Evolutionary conservation across 2,888 invertebrate species (phyloP), one percentile per base, ranked within the genome.

Genomic region (Tetramorium bicarinatum): DNA sequence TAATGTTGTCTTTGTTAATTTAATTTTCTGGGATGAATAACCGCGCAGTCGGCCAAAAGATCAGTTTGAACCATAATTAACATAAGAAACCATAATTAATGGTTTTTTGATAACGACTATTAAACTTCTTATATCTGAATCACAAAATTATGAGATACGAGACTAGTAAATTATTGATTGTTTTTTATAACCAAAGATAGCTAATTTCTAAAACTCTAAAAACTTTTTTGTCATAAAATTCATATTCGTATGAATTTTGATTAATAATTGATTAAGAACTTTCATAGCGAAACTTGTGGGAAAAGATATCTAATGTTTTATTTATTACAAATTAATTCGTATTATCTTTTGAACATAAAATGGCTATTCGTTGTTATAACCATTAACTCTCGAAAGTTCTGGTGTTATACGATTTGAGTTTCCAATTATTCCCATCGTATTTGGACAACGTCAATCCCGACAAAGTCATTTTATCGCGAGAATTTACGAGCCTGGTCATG

Each of bases 1-100:
- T 81, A 62, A 81, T 62, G 29, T 64, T 52, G 61, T 52, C 79
- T 49, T 52, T 62, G 80, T 77, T 52, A 64, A 76, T 64, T 77
- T 54, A 44, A 34, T 41, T 15, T 29, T 38, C 25, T 15, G 34
- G 29, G 38, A 61, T 59, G 76, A 61, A 15, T 44, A 15, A n/a
- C 25, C 13, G 49, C 38, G 11, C 4, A 25, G 13, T 21, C 38
- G 11, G 34, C 3, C 49, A 13, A 25, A 38, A 76, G 25, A n/a
- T 61, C 21, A 41, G 25, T 52, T 38, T 29, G 8, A 34, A 34
- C 3, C 3, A 34, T 34, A 34, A 34, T 34, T 34, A 34, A 34
- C 29, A 34, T 34, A 34, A 34, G 4, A 34, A 34, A n/a, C 3
- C 21, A 7, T 34, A 77, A 47, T 38, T 77, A 54, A 77, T n/a